These are phyloP conservation scores for Latrodectus geometricus DNA, from an alignment of 1,140 invertebrate species.

Conservation along the genomic window DNA sequence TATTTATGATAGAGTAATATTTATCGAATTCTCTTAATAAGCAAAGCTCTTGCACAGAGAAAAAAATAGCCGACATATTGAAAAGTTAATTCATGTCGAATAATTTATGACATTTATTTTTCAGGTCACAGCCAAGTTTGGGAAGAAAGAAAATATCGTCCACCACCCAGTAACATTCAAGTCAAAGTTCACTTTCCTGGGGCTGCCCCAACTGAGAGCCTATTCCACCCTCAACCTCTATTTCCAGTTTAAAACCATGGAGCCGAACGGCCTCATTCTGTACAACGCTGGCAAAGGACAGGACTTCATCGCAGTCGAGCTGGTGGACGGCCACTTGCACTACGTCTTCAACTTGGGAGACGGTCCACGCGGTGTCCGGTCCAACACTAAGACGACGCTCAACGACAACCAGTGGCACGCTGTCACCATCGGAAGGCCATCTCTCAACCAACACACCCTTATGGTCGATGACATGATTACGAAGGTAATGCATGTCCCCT, in stretches of 20 bases:
- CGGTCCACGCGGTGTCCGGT: slow-evolving; percentile 85
- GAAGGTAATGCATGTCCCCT: slow-evolving; percentile 73
- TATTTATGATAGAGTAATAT: no score
- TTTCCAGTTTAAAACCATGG: slow-evolving; percentile 92
- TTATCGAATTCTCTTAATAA: no score
- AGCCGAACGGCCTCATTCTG: slow-evolving; percentile 89
- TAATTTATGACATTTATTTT: background rate
- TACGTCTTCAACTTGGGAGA: slow-evolving; percentile 93
- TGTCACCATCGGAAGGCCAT: slow-evolving; percentile 89
- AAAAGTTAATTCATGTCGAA: no score
- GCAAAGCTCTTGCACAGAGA: no score
- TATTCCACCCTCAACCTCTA: slow-evolving; percentile 90
- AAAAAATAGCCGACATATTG: no score
- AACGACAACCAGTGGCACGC: slow-evolving; percentile 96
- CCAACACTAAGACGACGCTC: slow-evolving; percentile 81
- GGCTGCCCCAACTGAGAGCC: slow-evolving; percentile 86
- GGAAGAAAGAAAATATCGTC: slow-evolving; percentile 77
- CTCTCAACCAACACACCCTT: slow-evolving; percentile 86
- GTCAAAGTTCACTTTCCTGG: slow-evolving; percentile 90
- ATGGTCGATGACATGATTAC: slow-evolving; percentile 92
- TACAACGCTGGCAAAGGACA: slow-evolving; percentile 89
- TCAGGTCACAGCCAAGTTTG: slow-evolving; percentile 78
- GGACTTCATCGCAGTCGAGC: slow-evolving; percentile 89
- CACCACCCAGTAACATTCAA: slow-evolving; percentile 92
- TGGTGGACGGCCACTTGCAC: slow-evolving; percentile 91